These are phyloP conservation scores for Notoglanidium macrostoma DNA, from an alignment of 2,797 vertebrate species.

Conservation along the genomic window DNA sequence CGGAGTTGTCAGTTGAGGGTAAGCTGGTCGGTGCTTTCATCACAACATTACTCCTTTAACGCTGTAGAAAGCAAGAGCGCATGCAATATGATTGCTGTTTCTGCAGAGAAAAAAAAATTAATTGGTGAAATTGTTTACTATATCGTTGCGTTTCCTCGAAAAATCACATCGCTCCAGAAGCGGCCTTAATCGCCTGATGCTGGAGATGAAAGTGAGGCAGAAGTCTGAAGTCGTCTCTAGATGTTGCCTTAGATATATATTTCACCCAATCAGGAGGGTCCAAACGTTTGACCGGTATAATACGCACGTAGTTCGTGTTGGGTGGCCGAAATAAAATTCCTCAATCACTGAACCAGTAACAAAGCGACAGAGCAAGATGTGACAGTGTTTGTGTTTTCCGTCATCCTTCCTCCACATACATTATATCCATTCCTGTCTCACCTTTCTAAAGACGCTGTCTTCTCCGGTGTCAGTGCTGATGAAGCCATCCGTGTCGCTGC, in stretches of 20 bases:
- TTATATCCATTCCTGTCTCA: constrained; percentile 59
- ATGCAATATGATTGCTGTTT: background rate
- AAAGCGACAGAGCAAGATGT: background rate
- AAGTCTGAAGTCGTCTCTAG: background rate
- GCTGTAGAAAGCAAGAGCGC: background rate
- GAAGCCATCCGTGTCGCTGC: constrained; percentile 83
- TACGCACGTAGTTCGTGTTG: background rate
- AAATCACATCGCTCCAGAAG: background rate
- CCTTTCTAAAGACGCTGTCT: constrained; percentile 86
- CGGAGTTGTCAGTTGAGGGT: background rate
- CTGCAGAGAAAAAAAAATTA: background rate
- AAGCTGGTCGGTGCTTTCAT: background rate
- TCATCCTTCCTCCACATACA: background rate
- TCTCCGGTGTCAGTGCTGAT: constrained; percentile 77
- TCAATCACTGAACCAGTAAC: background rate
- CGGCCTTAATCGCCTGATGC: background rate
- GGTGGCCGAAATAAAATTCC: background rate
- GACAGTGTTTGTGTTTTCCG: background rate
- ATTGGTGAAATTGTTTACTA: background rate
- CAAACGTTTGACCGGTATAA: too few species aligned
- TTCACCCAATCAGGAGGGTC: background rate
- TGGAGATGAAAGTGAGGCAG: background rate
- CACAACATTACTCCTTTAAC: background rate
- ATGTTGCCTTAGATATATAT: background rate
- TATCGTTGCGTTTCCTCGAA: too few species aligned